Conservation (phyloP, 2,113 vertebrate genomes). For the Phrynosoma blainvillii region DNA sequence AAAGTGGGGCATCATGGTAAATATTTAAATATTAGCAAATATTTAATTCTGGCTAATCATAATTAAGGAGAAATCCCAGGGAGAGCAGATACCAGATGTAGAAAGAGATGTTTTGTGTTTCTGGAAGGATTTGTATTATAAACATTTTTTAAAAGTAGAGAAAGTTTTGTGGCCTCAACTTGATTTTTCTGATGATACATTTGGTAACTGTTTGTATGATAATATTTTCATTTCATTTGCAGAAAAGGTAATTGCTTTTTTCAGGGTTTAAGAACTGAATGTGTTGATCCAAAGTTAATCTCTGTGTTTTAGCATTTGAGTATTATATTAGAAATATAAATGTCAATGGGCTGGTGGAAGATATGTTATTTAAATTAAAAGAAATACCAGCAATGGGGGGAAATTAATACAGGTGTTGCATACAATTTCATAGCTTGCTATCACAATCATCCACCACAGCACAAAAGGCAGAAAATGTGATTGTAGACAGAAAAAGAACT, state of each 20-base stretch:
- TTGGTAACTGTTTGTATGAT: constrained; percentile 51
- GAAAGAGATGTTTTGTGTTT: neutral
- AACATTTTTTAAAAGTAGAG: constrained; percentile 39
- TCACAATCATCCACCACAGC: neutral
- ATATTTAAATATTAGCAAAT: neutral
- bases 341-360: constrained; percentile 63
- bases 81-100: too few species aligned
- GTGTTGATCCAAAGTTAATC: constrained; percentile 76
- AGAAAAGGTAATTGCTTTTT: constrained; percentile 76
- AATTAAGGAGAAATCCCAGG: neutral
- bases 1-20: neutral
- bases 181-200: constrained; percentile 12
- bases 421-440: neutral
- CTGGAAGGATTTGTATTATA: constrained; percentile 23
- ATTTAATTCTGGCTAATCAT: neutral
- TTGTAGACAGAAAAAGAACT: neutral
- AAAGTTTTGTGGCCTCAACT: neutral
- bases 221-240: constrained; percentile 60
- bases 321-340: constrained; percentile 70
- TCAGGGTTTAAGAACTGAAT: constrained; percentile 67
- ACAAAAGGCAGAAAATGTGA: neutral
- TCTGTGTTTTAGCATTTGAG: constrained; percentile 69
- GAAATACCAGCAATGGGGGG: constrained; percentile 9
- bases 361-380: constrained; percentile 40
- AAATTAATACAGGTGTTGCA: neutral